Evolutionary conservation across 2,888 invertebrate species (phyloP).

Genomic region (Eristalis pertinax): DNA sequence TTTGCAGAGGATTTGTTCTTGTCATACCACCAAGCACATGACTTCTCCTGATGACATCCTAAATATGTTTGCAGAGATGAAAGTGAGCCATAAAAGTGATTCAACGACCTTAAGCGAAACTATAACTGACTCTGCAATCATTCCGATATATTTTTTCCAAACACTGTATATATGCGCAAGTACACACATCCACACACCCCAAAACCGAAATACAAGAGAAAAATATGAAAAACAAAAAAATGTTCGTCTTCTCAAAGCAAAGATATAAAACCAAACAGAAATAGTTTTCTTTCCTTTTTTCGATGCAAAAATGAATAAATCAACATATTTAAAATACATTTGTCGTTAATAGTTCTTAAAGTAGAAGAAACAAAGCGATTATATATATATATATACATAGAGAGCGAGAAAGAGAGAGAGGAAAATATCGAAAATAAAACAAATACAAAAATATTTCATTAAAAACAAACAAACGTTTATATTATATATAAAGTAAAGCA

Average conservation of each 20-base stretch:
- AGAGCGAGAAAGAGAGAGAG: not conserved
- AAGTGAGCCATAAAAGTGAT: not conserved
- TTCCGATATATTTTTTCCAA: not conserved
- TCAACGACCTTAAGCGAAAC: not conserved
- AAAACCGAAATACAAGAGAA: constrained; percentile 1
- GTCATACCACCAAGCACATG: too few species aligned
- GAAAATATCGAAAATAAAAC: constrained; percentile 31
- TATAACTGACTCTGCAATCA: not conserved
- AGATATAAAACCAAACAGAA: constrained; percentile 13
- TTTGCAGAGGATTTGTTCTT: too few species aligned
- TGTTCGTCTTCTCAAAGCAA: constrained; percentile 57
- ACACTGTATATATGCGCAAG: constrained; percentile 6
- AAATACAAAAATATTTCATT: constrained; percentile 59
- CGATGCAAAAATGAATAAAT: constrained; percentile 37
- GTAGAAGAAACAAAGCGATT: constrained; percentile 54
- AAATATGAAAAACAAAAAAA: constrained; percentile 20
- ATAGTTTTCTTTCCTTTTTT: constrained; percentile 60
- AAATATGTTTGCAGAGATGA: too few species aligned
- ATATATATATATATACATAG: constrained; percentile 39
- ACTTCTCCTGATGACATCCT: too few species aligned
- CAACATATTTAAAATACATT: constrained; percentile 43
- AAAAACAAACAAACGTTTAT: constrained; percentile 61
- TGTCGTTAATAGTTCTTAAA: constrained; percentile 67
- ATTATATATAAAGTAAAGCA: constrained; percentile 70
- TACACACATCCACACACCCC: constrained; percentile 41